Conservation (phyloP, 2,797 vertebrate species). For the Chloroceryle inda region DNA sequence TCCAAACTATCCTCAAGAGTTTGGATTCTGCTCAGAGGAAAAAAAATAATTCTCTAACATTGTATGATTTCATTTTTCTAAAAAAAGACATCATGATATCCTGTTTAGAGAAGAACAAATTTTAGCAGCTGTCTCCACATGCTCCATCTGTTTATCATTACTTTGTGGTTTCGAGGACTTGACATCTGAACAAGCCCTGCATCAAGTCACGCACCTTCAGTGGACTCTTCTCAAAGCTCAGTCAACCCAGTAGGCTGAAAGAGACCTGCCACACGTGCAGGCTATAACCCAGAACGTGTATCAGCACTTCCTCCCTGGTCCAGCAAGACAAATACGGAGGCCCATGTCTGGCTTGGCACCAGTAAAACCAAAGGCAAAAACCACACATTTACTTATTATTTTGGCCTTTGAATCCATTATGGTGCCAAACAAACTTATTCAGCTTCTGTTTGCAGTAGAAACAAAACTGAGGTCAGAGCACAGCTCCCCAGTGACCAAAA, state of each 20-base stretch:
- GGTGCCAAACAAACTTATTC: constrained; percentile 35
- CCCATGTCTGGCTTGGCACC: neutral
- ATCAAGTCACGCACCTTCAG: neutral
- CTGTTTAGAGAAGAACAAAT: constrained; percentile 14
- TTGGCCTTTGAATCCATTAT: neutral
- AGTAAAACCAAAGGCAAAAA: constrained; percentile 9
- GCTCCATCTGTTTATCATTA: constrained; percentile 58
- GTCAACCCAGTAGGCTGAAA: neutral
- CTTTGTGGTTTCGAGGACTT: constrained; percentile 23
- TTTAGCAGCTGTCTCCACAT: constrained; percentile 39
- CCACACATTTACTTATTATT: neutral
- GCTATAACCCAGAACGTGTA: neutral
- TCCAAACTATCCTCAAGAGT: neutral
- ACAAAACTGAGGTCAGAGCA: constrained; percentile 38
- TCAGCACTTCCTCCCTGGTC: neutral
- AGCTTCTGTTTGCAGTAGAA: constrained; percentile 47
- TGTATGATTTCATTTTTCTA: neutral
- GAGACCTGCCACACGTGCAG: neutral
- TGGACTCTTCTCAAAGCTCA: neutral
- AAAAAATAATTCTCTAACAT: neutral
- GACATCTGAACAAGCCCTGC: neutral
- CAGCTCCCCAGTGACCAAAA: neutral
- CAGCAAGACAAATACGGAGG: neutral
- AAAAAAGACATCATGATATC: constrained; percentile 29
- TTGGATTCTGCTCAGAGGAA: neutral